Evolutionary conservation across 2,113 vertebrate species (phyloP), one percentile per base, ranked within the genome.

Genomic region (Sminthopsis crassicaudata): DNA sequence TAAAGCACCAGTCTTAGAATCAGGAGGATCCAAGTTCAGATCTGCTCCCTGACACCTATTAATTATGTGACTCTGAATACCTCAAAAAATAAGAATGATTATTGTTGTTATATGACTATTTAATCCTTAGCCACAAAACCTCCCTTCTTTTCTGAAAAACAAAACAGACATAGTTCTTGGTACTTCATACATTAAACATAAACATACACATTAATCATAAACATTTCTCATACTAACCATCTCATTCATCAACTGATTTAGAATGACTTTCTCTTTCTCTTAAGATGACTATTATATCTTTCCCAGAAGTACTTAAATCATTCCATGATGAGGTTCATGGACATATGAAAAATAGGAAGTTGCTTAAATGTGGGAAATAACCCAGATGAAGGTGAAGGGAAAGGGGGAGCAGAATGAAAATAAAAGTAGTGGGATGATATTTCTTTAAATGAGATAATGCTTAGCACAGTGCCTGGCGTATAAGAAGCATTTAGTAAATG

Each of bases 241-340:
- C n/a, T 84, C 19, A 42, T 42, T 19, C 67, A 42, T 84, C 22
- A 84, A 84, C n/a, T 84, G 23, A 84, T 84, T 84, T 84, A 84
- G 67, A 84, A 84, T 84, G n/a, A 84, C n/a, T 84, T 84, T 84
- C n/a, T 84, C 36, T 84, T 84, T 84, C n/a, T 84, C n/a, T 84
- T 84, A 84, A 16, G 36, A 84, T 84, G n/a, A 84, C 36, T 42
- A 42, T 8, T 42, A 7, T 84, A 42, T 22, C 67, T 42, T 84
- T 84, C 67, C 67, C 36, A 84, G 67, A 84, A 84, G n/a, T 84
- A 42, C n/a, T 84, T 42, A 84, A 84, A 42, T 67, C 1, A 36
- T 23, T 57, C 36, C 92, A 26, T 26, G 89, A 25, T 46, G 89
- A 3, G 53, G 11, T 92, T 57, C 52, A 54, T 4, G 52, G 46